Conservation (phyloP, 2,888 invertebrate genomes). For the Hirtodrosophila confusa region DNA sequence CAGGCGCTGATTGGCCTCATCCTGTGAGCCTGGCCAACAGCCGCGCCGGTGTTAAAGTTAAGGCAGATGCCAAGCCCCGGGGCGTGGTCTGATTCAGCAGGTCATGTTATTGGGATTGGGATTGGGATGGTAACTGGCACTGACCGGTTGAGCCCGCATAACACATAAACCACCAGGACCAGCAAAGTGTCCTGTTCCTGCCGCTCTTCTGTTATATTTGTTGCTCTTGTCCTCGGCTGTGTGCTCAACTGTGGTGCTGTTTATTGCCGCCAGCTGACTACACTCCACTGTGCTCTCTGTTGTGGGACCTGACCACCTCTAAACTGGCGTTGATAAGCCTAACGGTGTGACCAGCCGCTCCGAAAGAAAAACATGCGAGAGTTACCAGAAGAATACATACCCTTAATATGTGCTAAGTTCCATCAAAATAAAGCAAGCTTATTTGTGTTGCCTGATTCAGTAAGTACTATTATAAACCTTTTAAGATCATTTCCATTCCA, state of each 20-base stretch:
- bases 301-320: slow-evolving; percentile 13
- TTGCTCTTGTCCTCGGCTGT: slow-evolving; percentile 20
- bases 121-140: slow-evolving; percentile 6
- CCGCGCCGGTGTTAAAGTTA: slow-evolving; percentile 50
- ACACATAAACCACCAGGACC: slow-evolving; percentile 46
- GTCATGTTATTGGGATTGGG: slow-evolving; percentile 2
- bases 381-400: background rate
- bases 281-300: slow-evolving; percentile 13
- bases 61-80: slow-evolving; percentile 38
- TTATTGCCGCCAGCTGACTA: slow-evolving; percentile 64
- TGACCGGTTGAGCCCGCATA: slow-evolving; percentile 59
- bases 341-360: slow-evolving; percentile 18
- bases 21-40: slow-evolving; percentile 28
- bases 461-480: too few relatives aligned
- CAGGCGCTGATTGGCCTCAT: slow-evolving; percentile 56
- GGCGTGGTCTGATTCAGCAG: slow-evolving; percentile 17
- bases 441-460: too few relatives aligned
- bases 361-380: slow-evolving; percentile 15
- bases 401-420: background rate
- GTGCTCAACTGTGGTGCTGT: slow-evolving; percentile 34
- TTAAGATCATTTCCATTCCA: too few relatives aligned
- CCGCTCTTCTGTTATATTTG: slow-evolving; percentile 7
- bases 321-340: slow-evolving; percentile 44
- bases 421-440: background rate
- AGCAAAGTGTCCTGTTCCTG: slow-evolving; percentile 19